Percentiles rank a stretch among this genome's conserved stretches.
phyloP scores from a whole-genome alignment of 2,888 invertebrate species.

The Plemyria rubiginata region DNA sequence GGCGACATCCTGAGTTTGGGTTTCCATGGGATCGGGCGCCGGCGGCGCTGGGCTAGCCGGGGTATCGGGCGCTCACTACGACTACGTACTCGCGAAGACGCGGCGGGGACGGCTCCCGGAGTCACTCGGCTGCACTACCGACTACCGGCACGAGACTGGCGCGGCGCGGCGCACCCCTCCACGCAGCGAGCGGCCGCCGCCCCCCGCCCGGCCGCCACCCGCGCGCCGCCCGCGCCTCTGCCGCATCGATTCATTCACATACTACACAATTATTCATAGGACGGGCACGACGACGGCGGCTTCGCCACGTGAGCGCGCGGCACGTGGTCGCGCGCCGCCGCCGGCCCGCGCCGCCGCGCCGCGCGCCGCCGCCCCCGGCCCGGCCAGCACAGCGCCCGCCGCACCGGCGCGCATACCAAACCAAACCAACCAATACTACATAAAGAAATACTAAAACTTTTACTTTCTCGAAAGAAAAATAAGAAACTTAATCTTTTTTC shows the following conservation, averaged over 20 bases:
- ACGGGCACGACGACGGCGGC: conserved; percentile 73
- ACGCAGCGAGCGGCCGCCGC: conserved; percentile 65
- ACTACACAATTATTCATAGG: conserved; percentile 83
- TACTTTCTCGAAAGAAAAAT: background rate
- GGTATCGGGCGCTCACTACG: conserved; percentile 83
- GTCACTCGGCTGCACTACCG: conserved; percentile 88
- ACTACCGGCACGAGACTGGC: conserved; percentile 90
- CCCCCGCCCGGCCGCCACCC: conserved; percentile 60
- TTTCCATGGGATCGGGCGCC: conserved; percentile 87
- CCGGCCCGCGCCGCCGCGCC: conserved; percentile 25
- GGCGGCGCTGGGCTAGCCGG: conserved; percentile 72
- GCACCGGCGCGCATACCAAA: background rate
- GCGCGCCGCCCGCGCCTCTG: conserved; percentile 64
- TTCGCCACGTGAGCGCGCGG: conserved; percentile 80
- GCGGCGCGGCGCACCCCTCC: conserved; percentile 79
- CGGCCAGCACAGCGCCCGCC: no score
- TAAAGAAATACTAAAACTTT: background rate
- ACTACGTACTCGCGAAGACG: conserved; percentile 85
- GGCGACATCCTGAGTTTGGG: conserved; percentile 91
- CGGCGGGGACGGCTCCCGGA: conserved; percentile 86
- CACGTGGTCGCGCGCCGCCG: conserved; percentile 73
- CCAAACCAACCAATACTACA: conserved; percentile 6
- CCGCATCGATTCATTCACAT: conserved; percentile 84
- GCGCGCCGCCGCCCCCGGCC: conserved; percentile 36
- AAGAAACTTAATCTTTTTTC: background rate